Evolutionary conservation across 2,888 invertebrate species (phyloP).

Genomic region (Actias luna): DNA sequence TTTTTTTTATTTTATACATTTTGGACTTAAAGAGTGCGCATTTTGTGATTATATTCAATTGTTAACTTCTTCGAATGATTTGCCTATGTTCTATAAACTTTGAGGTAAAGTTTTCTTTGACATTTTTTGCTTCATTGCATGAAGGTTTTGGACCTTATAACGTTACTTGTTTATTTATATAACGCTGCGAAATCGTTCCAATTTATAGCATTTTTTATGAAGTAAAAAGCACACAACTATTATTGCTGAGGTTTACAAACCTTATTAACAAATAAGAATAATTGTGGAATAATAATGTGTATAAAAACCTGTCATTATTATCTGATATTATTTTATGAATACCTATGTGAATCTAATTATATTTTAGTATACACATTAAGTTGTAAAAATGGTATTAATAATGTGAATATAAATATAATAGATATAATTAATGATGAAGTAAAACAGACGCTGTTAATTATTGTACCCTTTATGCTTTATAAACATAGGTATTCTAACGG

Average conservation of each 20-base stretch:
- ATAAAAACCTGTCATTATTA: constrained; percentile 2
- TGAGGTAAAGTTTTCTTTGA: constrained; percentile 33
- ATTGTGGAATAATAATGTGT: not conserved
- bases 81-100: constrained; percentile 50
- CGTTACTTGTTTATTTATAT: not conserved
- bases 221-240: not conserved
- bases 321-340: constrained; percentile 9
- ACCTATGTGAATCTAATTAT: not conserved
- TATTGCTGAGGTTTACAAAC: not conserved
- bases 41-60: constrained; percentile 21
- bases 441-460: too few species aligned
- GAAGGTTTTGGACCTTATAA: not conserved
- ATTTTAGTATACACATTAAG: not conserved
- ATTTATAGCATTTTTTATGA: not conserved
- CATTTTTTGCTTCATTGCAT: not conserved
- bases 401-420: too few species aligned
- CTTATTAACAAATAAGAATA: not conserved
- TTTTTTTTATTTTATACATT: constrained; percentile 25
- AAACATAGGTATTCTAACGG: too few species aligned
- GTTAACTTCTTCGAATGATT: not conserved
- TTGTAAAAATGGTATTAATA: too few species aligned
- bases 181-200: not conserved
- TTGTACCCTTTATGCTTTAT: too few species aligned
- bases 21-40: constrained; percentile 30
- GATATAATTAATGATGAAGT: too few species aligned